Percentiles rank a stretch among this genome's conserved stretches.
Conservation (phyloP, 2,113 vertebrate genomes). For the Desmodus rotundus region DNA sequence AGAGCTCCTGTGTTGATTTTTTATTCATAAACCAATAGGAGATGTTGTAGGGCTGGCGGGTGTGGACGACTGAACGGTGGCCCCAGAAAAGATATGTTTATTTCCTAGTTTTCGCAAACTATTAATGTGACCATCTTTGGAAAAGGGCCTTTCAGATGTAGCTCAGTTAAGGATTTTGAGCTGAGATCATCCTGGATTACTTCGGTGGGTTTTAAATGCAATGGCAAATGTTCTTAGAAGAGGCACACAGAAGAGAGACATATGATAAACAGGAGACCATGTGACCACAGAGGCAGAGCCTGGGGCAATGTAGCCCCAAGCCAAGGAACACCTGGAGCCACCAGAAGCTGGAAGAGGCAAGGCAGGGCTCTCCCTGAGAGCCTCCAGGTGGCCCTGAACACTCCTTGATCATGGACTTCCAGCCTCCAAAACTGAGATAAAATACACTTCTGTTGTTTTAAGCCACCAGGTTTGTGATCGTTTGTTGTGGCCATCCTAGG, state of each 20-base stretch:
- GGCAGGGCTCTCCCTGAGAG: not conserved
- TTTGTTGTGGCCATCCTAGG: not conserved
- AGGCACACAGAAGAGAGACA: not conserved
- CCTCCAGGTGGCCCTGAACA: not conserved
- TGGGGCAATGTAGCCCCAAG: not conserved
- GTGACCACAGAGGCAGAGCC: not conserved
- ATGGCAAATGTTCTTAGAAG: not conserved
- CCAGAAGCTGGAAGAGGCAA: not conserved
- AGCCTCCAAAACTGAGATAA: not conserved
- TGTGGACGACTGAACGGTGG: not conserved
- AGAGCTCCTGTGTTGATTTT: not conserved
- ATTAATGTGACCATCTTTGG: not conserved
- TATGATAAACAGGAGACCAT: not conserved
- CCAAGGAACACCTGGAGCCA: not conserved
- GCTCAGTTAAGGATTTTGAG: not conserved
- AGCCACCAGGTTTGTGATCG: not conserved
- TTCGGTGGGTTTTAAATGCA: not conserved
- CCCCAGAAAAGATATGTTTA: not conserved
- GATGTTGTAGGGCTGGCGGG: not conserved
- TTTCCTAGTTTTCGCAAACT: not conserved
- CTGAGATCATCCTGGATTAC: not conserved
- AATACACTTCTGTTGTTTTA: not conserved
- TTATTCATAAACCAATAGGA: not conserved
- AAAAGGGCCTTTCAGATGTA: not conserved
- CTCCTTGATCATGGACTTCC: not conserved